Base-by-base conservation (phyloP, 2,797 vertebrate species). In the Microhierax caerulescens region DNA sequence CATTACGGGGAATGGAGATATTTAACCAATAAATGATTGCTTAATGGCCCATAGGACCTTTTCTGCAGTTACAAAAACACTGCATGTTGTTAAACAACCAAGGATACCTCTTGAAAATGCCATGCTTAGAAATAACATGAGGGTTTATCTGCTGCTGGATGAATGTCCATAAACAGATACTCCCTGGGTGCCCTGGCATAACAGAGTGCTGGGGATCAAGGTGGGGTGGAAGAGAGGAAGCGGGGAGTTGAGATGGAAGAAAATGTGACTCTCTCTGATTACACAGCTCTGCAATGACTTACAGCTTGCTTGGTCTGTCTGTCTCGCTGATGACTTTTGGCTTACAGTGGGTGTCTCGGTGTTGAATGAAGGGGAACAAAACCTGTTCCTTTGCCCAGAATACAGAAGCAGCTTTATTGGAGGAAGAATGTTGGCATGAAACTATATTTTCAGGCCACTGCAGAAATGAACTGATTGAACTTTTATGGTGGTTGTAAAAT, bases 11-110 rank as follows among this genome's bases (percentile, higher is more conserved):
- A 96, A 83, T 51, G 67, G 92, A 96, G 93, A 96, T 95, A 87
- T 90, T 91, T 95, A 96, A 94, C 95, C 88, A 93, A 93, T 80
- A 85, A 75, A 90, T 80, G 83, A 96, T 93, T 95, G 81, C 59
- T 95, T 95, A 80, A 90, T 95, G 88, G 92, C 86, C 90, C 85
- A 79, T 96, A 83, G 56, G 93, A 93, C 85, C 84, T 84, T 76
- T 94, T 92, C 88, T 89, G 82, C 93, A 88, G 92, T 77, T 94
- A 90, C 87, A 84, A 96, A 96, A 97, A 91, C 95, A 79, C 45
- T 64, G 34, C 17, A 17, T 67, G 81, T 64, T 90, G 92, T 90
- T 93, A 91, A 96, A 96, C 90, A 90, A 54, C 63, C 32, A 24
- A 92, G 92, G 90, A 59, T 37, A 78, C 7, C 53, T 93, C 81